These are phyloP conservation scores for Taeniopygia guttata DNA, from an alignment of 2,797 vertebrate genomes.

Conservation along the genomic window DNA sequence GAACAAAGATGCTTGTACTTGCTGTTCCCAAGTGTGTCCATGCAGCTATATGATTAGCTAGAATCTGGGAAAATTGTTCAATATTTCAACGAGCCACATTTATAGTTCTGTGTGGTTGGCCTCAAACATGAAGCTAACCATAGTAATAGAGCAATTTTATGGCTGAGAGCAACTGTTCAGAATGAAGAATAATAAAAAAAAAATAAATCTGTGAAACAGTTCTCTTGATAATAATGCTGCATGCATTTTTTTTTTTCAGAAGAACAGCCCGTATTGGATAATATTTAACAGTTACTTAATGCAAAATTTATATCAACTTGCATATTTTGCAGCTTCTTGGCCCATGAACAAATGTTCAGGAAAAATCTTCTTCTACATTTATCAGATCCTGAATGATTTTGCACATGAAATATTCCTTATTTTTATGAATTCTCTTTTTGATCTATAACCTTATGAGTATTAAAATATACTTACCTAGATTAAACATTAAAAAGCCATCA, in stretches of 20 bases:
- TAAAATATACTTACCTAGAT: background rate
- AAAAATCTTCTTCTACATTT: background rate
- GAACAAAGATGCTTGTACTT: background rate
- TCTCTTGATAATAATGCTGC: background rate
- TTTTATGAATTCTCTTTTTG: background rate
- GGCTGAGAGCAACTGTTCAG: background rate
- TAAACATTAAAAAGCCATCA: background rate
- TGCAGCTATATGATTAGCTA: background rate
- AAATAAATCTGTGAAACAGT: background rate
- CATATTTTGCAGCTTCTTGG: background rate
- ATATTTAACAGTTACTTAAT: background rate
- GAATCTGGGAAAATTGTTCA: background rate
- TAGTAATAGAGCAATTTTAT: background rate
- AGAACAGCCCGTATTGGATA: background rate
- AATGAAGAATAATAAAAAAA: background rate
- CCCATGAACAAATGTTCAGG: background rate
- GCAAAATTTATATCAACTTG: background rate
- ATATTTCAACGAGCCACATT: background rate
- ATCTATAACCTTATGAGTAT: background rate
- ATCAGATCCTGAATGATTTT: background rate
- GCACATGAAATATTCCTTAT: background rate
- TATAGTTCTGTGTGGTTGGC: background rate
- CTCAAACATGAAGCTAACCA: background rate
- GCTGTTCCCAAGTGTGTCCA: background rate
- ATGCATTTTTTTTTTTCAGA: background rate